Conservation (phyloP, 2,797 vertebrate species). For the Lithobates sylvaticus region DNA sequence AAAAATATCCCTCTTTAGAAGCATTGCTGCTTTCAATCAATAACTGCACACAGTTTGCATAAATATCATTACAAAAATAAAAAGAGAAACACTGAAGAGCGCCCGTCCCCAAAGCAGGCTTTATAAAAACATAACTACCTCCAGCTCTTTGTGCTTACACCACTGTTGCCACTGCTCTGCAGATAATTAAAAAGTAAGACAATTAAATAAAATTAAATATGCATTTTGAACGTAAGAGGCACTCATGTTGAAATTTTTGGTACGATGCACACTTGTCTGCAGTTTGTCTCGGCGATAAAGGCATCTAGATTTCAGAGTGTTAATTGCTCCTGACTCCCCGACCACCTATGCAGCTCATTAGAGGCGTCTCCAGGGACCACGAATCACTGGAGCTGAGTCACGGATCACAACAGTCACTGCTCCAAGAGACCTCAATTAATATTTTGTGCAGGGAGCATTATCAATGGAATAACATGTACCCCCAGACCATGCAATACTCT, state of each 20-base stretch:
- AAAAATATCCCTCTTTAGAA: neutral
- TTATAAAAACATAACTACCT: neutral
- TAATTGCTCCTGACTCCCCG: constrained; percentile 16
- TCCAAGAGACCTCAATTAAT: constrained; percentile 15
- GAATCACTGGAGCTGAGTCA: neutral
- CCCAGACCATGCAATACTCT: neutral
- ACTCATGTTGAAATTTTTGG: neutral
- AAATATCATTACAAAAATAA: no score
- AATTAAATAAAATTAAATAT: neutral
- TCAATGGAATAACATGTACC: neutral
- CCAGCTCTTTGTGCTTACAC: neutral
- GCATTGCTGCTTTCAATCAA: no score
- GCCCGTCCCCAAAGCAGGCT: neutral
- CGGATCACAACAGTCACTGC: constrained; percentile 7
- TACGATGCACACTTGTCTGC: neutral
- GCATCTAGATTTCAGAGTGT: constrained; percentile 1
- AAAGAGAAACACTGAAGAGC: neutral
- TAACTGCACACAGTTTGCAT: no score
- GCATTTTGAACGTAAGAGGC: neutral
- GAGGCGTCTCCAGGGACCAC: neutral
- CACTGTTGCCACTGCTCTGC: neutral
- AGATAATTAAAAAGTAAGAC: neutral
- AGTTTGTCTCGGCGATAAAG: constrained; percentile 6
- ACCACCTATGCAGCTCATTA: constrained; percentile 3
- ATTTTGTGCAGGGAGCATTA: neutral